Conservation (phyloP, 1,140 invertebrate genomes). For the Nymphalis io region DNA sequence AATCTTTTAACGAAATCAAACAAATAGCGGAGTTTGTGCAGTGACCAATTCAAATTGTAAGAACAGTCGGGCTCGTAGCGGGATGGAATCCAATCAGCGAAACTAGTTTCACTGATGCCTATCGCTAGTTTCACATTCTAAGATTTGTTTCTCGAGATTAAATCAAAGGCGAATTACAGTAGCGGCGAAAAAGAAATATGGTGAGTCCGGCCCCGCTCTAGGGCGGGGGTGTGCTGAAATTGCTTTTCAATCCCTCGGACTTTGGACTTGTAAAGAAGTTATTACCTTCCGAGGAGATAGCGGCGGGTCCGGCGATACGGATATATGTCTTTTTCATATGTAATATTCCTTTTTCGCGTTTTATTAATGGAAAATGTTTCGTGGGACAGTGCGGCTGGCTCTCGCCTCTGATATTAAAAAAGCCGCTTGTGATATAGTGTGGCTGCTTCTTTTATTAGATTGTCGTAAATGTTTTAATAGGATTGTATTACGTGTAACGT, state of each 20-base stretch:
- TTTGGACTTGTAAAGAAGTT: constrained; percentile 83
- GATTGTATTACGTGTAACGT: constrained; percentile 38
- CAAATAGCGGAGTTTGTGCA: constrained; percentile 68
- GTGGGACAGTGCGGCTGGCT: constrained; percentile 71
- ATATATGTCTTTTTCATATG: constrained; percentile 81
- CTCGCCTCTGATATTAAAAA: constrained; percentile 74
- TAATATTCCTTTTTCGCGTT: constrained; percentile 81
- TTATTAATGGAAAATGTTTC: constrained; percentile 81
- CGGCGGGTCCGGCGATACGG: constrained; percentile 79
- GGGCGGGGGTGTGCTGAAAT: constrained; percentile 81
- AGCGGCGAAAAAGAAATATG: constrained; percentile 80
- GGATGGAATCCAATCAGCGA: constrained; percentile 76
- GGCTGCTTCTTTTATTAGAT: constrained; percentile 71
- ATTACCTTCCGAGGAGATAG: constrained; percentile 81
- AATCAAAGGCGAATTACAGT: constrained; percentile 80
- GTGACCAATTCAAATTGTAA: constrained; percentile 73
- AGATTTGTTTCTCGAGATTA: constrained; percentile 81
- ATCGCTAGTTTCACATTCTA: constrained; percentile 79
- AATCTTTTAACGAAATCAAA: constrained; percentile 75
- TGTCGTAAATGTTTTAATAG: constrained; percentile 59
- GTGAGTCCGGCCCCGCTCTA: constrained; percentile 68
- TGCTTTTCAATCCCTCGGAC: constrained; percentile 83
- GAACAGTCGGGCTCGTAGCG: constrained; percentile 58
- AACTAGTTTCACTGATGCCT: constrained; percentile 77
- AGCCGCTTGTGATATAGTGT: constrained; percentile 59